These are phyloP conservation scores for Myrmophylax atrothorax DNA, from an alignment of 2,113 vertebrate species.

Conservation along the genomic window DNA sequence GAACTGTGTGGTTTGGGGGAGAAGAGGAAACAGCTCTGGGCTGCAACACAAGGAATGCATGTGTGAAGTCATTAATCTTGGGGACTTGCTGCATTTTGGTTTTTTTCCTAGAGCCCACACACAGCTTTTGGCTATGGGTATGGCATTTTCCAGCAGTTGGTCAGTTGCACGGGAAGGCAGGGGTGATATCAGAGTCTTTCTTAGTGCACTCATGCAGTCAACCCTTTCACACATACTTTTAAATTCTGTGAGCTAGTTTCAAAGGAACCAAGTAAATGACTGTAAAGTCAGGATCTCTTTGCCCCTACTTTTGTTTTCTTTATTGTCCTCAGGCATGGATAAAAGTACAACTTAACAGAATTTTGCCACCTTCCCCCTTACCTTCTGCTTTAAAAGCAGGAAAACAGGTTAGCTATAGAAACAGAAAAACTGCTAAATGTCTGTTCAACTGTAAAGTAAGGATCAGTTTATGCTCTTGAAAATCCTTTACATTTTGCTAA, in stretches of 20 bases:
- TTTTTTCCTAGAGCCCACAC: neutral
- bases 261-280: neutral
- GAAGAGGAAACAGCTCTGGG: neutral
- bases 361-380: neutral
- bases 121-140: neutral
- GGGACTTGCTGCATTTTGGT: neutral
- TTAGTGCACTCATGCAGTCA: neutral
- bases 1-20: neutral
- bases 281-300: neutral
- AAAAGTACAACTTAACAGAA: neutral
- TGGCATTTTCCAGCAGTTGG: neutral
- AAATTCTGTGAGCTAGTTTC: neutral
- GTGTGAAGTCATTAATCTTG: conserved; percentile 16
- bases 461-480: conserved; percentile 48
- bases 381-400: neutral
- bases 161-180: neutral
- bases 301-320: neutral
- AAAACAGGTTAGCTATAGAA: neutral
- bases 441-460: conserved; percentile 42
- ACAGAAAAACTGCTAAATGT: conserved; percentile 21
- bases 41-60: neutral
- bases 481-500: conserved; percentile 62
- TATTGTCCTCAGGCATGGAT: neutral
- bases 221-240: neutral
- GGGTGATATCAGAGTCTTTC: neutral